Evolutionary conservation across 2,113 vertebrate species (phyloP).

Genomic region (Archilochus colubris): DNA sequence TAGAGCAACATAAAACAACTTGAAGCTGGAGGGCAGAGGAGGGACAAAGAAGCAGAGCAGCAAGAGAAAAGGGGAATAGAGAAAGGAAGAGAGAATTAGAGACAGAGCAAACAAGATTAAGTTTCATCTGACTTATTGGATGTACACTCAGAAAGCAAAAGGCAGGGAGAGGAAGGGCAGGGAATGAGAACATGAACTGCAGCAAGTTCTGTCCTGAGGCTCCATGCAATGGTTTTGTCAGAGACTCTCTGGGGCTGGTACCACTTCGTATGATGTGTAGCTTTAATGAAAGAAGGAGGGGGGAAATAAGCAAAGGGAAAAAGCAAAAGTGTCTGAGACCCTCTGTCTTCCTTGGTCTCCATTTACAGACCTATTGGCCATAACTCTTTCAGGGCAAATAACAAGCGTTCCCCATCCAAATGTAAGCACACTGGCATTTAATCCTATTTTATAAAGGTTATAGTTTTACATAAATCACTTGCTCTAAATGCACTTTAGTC

Average conservation of each 20-base stretch:
- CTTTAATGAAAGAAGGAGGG: slow-evolving; percentile 69
- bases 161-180: slow-evolving; percentile 27
- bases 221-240: slow-evolving; percentile 41
- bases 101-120: slow-evolving; percentile 53
- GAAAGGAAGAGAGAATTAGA: slow-evolving; percentile 30
- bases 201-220: slow-evolving; percentile 58
- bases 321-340: slow-evolving; percentile 51
- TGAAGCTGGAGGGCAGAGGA: slow-evolving; percentile 39
- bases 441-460: slow-evolving; percentile 72
- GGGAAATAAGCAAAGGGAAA: background rate
- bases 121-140: slow-evolving; percentile 60
- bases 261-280: slow-evolving; percentile 60
- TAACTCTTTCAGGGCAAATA: slow-evolving; percentile 72
- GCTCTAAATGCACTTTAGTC: slow-evolving; percentile 68
- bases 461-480: slow-evolving; percentile 68
- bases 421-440: slow-evolving; percentile 71
- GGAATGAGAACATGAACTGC: slow-evolving; percentile 30
- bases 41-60: background rate
- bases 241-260: slow-evolving; percentile 29
- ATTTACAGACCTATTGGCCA: slow-evolving; percentile 52
- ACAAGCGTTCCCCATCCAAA: slow-evolving; percentile 59
- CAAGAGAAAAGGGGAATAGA: slow-evolving; percentile 2
- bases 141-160: slow-evolving; percentile 41
- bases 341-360: slow-evolving; percentile 45
- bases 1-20: slow-evolving; percentile 12